These are phyloP conservation scores for Micronycteris hirsuta DNA, from an alignment of 2,113 vertebrate species.

Conservation along the genomic window DNA sequence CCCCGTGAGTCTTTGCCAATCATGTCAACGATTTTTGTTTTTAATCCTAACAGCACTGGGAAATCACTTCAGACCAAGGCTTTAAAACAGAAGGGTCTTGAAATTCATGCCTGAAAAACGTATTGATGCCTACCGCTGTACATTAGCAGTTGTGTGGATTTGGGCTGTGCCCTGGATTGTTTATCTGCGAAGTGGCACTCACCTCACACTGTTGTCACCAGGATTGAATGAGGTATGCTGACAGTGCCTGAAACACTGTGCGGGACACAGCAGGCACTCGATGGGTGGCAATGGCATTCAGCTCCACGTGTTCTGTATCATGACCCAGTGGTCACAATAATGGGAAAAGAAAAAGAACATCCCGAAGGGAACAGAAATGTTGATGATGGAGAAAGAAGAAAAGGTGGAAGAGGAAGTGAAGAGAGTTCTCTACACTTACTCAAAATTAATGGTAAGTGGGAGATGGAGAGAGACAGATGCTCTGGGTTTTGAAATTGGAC, in stretches of 20 bases:
- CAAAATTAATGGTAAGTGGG: background rate
- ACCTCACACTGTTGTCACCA: background rate
- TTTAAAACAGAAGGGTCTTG: background rate
- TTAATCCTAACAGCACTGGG: background rate
- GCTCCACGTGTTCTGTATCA: background rate
- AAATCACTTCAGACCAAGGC: background rate
- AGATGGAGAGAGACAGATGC: fast-evolving
- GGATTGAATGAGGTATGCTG: background rate
- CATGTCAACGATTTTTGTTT: background rate
- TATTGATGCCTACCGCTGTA: background rate
- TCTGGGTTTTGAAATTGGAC: background rate
- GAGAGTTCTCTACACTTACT: background rate
- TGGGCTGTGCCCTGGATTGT: background rate
- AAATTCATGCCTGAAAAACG: background rate
- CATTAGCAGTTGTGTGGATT: background rate
- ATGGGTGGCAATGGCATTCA: background rate
- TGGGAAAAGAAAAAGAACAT: background rate
- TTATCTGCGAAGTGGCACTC: background rate
- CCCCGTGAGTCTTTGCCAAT: background rate
- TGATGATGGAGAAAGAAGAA: background rate
- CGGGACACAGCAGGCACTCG: background rate
- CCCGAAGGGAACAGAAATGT: background rate
- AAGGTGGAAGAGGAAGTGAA: background rate
- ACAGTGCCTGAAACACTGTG: background rate
- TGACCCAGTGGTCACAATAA: background rate